Percentiles rank a stretch among this genome's conserved stretches.
These are phyloP conservation scores for Leptopilina boulardi DNA, from an alignment of 1,140 invertebrate species.

Conservation along the genomic window DNA sequence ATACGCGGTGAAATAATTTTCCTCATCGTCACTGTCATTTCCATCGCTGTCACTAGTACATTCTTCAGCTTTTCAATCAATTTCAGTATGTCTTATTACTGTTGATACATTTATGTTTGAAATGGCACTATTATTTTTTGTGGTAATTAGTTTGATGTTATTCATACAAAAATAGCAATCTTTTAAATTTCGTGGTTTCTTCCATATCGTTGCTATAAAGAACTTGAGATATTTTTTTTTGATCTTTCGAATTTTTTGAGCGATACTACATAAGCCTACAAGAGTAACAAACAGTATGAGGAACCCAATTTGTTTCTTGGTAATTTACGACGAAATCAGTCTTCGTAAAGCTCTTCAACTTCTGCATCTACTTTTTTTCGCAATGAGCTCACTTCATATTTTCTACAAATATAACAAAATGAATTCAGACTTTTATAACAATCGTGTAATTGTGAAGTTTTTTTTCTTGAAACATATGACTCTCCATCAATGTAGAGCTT, in stretches of 20 bases:
- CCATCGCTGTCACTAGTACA: background rate
- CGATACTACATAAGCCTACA: background rate
- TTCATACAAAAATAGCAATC: background rate
- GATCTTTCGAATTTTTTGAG: background rate
- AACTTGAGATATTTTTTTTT: background rate
- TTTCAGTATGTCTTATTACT: background rate
- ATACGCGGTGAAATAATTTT: background rate
- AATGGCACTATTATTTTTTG: background rate
- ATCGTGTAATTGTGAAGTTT: background rate
- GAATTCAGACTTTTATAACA: background rate
- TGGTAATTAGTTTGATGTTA: background rate
- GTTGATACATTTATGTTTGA: background rate
- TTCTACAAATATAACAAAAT: background rate
- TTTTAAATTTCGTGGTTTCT: slow-evolving; percentile 2
- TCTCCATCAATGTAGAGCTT: background rate
- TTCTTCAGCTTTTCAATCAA: background rate
- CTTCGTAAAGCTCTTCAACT: background rate
- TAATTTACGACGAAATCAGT: background rate
- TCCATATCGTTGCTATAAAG: background rate
- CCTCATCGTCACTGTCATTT: background rate
- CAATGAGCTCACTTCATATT: background rate
- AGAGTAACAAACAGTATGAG: background rate
- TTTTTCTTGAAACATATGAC: background rate
- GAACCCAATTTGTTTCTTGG: no score
- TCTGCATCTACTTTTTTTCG: background rate